Evolutionary conservation across 2,797 vertebrate genomes (phyloP), one percentile per base, ranked within the genome.

Genomic region (Coranthus polyacanthus): DNA sequence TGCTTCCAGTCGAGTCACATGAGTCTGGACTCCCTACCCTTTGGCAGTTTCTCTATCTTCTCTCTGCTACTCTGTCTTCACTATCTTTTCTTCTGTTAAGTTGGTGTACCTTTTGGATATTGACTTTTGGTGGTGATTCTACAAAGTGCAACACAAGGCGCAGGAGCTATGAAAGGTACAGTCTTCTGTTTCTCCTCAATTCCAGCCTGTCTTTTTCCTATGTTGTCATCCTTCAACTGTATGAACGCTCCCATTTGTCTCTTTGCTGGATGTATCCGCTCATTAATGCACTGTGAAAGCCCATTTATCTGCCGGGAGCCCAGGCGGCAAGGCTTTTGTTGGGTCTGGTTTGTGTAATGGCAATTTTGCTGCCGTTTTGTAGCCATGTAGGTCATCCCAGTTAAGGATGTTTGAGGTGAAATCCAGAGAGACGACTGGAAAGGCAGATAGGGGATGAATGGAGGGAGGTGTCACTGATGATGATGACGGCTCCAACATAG

Each of bases 111-210:
- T 21, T n/a, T 11, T 47, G 38, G 69, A 60, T 53, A 39, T 38
- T 45, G 22, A 66, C 37, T 67, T 60, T 46, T 10, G 29, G 17
- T 32, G 53, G 42, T 39, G 26, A 22, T 39, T 47, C 17, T 10
- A 2, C 62, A 54, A 45, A 56, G 26, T 58, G 51, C 17, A 18
- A 24, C 18, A 1, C 17, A 32, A 51, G 72, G 36, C 18, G 17
- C 8, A 36, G 55, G 15, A 66, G 13, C 53, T 6, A 89, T 88
- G 87, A 89, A 85, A 84, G 85, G 84, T 87, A 86, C 4, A 2
- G 65, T 47, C 12, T 37, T 29, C 34, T 18, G 2, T 20, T 21
- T 36, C 37, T 21, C 6, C 0, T n/a, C n/a, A n/a, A n/a, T n/a
- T n/a, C n/a, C n/a, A n/a, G n/a, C n/a, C n/a, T n/a, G n/a, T n/a